Evolutionary conservation across 2,888 invertebrate species (phyloP).

Genomic region (Coleophora flavipennella): DNA sequence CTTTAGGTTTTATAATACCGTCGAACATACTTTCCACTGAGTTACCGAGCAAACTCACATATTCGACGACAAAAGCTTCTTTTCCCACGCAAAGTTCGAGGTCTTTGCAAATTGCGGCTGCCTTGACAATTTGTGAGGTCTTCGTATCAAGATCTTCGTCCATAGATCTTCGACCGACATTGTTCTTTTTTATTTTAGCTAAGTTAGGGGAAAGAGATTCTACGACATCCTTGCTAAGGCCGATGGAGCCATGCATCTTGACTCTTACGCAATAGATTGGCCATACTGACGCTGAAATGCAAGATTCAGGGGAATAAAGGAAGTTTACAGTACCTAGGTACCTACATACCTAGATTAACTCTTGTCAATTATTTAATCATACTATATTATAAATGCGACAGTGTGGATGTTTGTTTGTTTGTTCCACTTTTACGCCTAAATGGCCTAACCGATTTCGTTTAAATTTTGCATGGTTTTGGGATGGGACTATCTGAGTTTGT

Average conservation of each 20-base stretch:
- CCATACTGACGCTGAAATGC: constrained; percentile 20
- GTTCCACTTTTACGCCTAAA: no score
- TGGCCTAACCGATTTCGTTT: no score
- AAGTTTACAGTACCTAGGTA: no score
- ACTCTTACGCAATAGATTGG: constrained; percentile 33
- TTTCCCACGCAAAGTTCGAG: constrained; percentile 29
- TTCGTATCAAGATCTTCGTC: constrained; percentile 9
- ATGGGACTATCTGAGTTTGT: no score
- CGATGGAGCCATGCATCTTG: constrained; percentile 43
- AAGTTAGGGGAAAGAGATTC: constrained; percentile 32
- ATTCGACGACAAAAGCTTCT: constrained; percentile 33
- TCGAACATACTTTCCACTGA: constrained; percentile 29
- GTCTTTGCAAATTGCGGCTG: constrained; percentile 32
- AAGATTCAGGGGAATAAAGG: background rate
- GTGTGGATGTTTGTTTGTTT: no score
- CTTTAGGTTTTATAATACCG: constrained; percentile 21
- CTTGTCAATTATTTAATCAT: no score
- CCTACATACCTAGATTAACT: no score
- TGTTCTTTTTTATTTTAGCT: constrained; percentile 5
- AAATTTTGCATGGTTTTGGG: no score
- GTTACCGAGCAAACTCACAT: constrained; percentile 29
- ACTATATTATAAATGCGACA: no score
- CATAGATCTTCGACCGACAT: constrained; percentile 20
- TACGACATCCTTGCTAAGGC: constrained; percentile 44
- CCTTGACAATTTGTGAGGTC: constrained; percentile 16